These are phyloP conservation scores for Caretta caretta DNA, from an alignment of 2,113 vertebrate species.

Conservation along the genomic window DNA sequence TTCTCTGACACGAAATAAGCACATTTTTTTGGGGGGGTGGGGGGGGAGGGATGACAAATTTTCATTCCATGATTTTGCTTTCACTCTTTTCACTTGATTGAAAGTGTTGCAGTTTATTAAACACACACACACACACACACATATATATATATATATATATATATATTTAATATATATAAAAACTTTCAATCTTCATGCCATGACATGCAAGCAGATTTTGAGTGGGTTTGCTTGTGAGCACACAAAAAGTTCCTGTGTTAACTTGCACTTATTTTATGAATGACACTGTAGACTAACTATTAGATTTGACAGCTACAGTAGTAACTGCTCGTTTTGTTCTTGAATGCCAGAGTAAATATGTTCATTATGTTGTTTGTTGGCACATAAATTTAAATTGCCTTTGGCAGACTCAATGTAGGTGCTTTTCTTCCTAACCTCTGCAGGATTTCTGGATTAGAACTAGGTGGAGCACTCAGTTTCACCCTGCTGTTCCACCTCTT, in stretches of 20 bases:
- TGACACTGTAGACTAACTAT: neutral
- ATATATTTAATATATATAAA: neutral
- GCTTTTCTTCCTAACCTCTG: neutral
- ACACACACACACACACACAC: neutral
- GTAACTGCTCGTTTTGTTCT: neutral
- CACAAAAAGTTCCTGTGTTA: neutral
- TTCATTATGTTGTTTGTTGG: constrained; percentile 7
- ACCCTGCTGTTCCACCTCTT: neutral
- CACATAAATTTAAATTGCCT: constrained; percentile 3
- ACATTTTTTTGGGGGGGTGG: neutral
- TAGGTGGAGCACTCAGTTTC: neutral
- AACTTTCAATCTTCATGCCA: neutral
- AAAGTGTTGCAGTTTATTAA: neutral
- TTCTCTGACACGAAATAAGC: constrained; percentile 12
- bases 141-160: neutral
- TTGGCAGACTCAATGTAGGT: constrained; percentile 5
- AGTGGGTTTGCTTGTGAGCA: neutral
- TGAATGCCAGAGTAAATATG: constrained; percentile 36
- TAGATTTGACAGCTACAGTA: neutral
- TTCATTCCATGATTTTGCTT: neutral
- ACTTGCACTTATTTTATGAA: neutral
- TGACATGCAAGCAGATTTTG: neutral
- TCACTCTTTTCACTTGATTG: neutral
- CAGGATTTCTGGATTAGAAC: neutral
- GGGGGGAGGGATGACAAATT: neutral